These are phyloP conservation scores for Anomalospiza imberbis DNA, from an alignment of 2,797 vertebrate genomes.

Conservation along the genomic window DNA sequence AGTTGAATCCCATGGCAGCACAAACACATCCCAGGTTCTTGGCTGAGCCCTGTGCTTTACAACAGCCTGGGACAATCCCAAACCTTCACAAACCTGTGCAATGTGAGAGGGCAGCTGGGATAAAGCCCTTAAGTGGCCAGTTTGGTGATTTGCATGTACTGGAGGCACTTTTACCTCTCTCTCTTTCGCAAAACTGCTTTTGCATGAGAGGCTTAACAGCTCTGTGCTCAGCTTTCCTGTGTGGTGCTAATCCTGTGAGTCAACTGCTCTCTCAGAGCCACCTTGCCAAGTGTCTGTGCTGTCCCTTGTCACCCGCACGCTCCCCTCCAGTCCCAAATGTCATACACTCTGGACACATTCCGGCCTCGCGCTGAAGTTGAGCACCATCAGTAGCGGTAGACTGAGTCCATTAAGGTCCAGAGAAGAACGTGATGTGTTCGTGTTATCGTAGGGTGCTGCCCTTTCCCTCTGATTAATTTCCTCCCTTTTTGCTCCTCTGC, in stretches of 20 bases:
- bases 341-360: not conserved
- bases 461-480: not conserved
- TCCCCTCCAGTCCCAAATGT: not conserved
- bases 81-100: not conserved
- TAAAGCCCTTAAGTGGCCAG: not conserved
- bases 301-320: not conserved
- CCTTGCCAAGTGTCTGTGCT: slow-evolving; percentile 1
- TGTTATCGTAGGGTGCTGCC: not conserved
- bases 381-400: not conserved
- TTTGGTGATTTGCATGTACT: not conserved
- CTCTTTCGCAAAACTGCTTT: slow-evolving; percentile 37
- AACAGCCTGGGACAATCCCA: not conserved
- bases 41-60: not conserved
- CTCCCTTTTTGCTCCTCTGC: not conserved
- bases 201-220: slow-evolving; percentile 37
- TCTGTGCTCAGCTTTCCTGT: slow-evolving; percentile 8
- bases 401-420: not conserved
- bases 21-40: not conserved
- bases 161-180: not conserved
- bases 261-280: not conserved
- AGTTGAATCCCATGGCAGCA: not conserved
- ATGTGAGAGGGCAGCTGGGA: not conserved
- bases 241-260: slow-evolving; percentile 45
- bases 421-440: not conserved
- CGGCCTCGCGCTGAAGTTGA: not conserved